Base-by-base conservation (phyloP, 2,113 vertebrate species). In the Thermophis baileyi region DNA sequence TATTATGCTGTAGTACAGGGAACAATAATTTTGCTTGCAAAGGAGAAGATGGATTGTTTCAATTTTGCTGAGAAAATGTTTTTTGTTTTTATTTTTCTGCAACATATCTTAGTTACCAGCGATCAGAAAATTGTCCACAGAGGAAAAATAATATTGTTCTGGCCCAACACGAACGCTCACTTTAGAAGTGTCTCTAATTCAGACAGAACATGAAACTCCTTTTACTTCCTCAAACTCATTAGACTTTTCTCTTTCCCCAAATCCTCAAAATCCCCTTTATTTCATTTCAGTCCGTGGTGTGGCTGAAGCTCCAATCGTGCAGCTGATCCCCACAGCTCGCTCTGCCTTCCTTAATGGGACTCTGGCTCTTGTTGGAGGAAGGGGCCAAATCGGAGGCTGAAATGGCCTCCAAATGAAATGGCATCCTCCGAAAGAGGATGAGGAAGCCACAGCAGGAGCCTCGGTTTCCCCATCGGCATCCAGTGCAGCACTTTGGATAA, bases 41-140 rank as follows among this genome's bases (percentile, higher is more conserved):
- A 69, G 30, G 50, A 85, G 88, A 94, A 54, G 60, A 89, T 50
- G 40, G 90, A 88, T 93, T 40, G 53, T 89, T 60, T 91, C 87
- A 91, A 60, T 57, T 89, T 85, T 60, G 25, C 55, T 89, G 40
- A 46, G 86, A 93, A 85, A n/a, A 50, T 27, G 12, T 49, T 87
- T 86, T 87, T 51, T 6, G 6, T 51, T 85, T 54, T 60, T 14
- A 24, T n/a, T 60, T 57, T 30, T 6, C 81, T 40, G 18, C 50
- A 91, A 69, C 40, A 24, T 27, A 87, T 53, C 85, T 63, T 12
- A 54, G 47, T 54, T 69, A 88, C 89, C 85, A 22, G 85, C 0
- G 6, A n/a, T 63, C 53, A 44, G 87, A 85, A 57, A 85, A 85
- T 35, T 46, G 60, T 81, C 74, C 87, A 47, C 40, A 85, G 63